Evolutionary conservation across 2,797 vertebrate genomes (phyloP), one percentile per base, ranked within the genome.

Genomic region (Crax fasciolata): DNA sequence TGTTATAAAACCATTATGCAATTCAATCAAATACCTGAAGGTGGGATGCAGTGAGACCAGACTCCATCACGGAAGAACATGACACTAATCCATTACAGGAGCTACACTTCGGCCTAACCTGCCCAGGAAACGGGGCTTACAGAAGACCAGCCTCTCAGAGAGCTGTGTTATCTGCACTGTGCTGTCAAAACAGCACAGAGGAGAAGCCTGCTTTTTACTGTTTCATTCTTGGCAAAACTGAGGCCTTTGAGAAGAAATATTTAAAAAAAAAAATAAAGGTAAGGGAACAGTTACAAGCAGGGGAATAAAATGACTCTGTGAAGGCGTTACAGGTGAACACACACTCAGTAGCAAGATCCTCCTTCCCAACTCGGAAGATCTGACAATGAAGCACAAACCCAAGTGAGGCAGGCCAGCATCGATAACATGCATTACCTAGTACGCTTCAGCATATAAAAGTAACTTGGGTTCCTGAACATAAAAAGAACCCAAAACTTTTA

Each of bases 1-100:
- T 74, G 72, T 54, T 85, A 63, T 86, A 95, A 96, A 90, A 41
- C 44, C 52, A 32, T 65, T 43, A 88, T 18, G 39, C 66, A 75
- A 49, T 81, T 80, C 85, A 79, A 80, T 74, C 70, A 61, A 61
- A 2, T 24, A 75, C 63, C 83, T 51, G 54, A 68, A 3, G n/a
- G 76, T 20, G 79, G 88, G 58, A 79, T 39, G 62, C 0, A 14
- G 58, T 66, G 82, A 79, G 35, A 76, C 27, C 62, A 93, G 84
- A 66, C 78, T 82, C 46, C 24, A 13, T 44, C 62, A 57, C 17
- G 66, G 76, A 84, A 84, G 79, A 94, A 93, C 32, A 25, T 1
- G 59, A 70, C 55, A 62, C 15, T 16, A 52, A 86, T 19, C 57
- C 1, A 0, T 71, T 10, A 35, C 38, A 63, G 76, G 20, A 88